A percentile compares a stretch with the other conserved stretches of the same genome.
Evolutionary conservation across 2,888 invertebrate genomes (phyloP).

Genomic region (Labia minor): DNA sequence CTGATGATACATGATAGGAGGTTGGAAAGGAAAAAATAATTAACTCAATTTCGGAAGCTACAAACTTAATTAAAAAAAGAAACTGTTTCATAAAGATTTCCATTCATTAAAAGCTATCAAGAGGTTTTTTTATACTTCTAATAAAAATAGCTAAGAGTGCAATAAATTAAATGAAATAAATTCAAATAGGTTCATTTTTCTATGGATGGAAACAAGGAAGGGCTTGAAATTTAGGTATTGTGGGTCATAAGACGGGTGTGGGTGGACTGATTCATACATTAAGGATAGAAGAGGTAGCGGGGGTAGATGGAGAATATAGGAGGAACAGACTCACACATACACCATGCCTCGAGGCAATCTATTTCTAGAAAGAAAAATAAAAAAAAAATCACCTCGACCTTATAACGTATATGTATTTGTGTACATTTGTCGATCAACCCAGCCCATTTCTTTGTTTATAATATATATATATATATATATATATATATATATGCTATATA

Average conservation of each 20-base stretch:
- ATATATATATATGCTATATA: too few species aligned
- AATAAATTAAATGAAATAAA: too few species aligned
- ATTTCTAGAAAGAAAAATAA: background rate
- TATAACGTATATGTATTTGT: too few species aligned
- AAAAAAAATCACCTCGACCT: background rate
- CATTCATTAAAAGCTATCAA: background rate
- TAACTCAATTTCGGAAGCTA: too few species aligned
- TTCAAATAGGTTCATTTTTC: background rate
- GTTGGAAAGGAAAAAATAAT: background rate
- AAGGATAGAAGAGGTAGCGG: too few species aligned
- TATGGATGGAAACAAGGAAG: background rate
- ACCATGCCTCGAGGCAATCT: background rate
- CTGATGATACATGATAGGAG: background rate
- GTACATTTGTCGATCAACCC: background rate
- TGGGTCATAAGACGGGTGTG: background rate
- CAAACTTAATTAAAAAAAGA: background rate
- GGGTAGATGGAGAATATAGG: too few species aligned
- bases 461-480: too few species aligned
- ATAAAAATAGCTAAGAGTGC: conserved; percentile 4
- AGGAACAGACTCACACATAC: too few species aligned
- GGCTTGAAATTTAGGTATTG: background rate
- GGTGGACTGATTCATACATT: background rate
- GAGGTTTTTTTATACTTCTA: background rate
- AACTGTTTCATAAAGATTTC: background rate
- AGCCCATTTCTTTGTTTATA: conserved; percentile 3